These are phyloP conservation scores for Phyllotreta cruciferae DNA, from an alignment of 2,888 invertebrate genomes.

Conservation along the genomic window DNA sequence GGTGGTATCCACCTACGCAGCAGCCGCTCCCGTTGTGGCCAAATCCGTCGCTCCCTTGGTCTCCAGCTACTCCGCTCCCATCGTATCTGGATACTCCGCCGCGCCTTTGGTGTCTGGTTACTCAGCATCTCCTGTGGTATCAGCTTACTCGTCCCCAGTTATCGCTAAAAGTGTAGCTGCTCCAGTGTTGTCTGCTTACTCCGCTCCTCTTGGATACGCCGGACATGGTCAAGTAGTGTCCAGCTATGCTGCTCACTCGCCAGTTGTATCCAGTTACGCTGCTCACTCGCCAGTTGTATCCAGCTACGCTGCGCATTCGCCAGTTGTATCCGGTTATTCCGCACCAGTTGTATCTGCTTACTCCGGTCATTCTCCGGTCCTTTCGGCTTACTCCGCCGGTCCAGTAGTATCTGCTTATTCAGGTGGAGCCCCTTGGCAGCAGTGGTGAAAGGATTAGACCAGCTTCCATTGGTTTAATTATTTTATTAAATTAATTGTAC, in stretches of 20 bases:
- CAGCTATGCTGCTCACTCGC: neutral
- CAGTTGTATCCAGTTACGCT: constrained; percentile 5
- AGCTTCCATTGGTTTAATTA: no score
- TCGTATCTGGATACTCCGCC: constrained; percentile 6
- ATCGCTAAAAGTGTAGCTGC: neutral
- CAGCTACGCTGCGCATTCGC: neutral
- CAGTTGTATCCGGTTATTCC: constrained; percentile 4
- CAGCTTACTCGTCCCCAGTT: constrained; percentile 11
- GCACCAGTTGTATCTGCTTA: neutral
- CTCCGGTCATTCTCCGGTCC: neutral
- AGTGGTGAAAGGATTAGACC: no score
- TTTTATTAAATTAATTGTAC: no score
- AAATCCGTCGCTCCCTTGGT: constrained; percentile 20
- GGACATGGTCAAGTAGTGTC: constrained; percentile 7
- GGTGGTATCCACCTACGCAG: neutral
- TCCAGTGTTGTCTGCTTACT: no score
- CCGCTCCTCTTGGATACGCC: neutral
- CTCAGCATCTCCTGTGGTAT: neutral
- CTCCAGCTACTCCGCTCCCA: constrained; percentile 6
- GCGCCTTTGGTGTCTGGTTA: neutral
- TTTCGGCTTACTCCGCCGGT: constrained; percentile 9
- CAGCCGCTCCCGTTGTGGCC: constrained; percentile 25
- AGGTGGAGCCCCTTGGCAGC: no score
- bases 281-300: constrained; percentile 1
- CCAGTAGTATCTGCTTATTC: neutral